Evolutionary conservation across 2,888 invertebrate genomes (phyloP).

Genomic region (Noctua janthina): DNA sequence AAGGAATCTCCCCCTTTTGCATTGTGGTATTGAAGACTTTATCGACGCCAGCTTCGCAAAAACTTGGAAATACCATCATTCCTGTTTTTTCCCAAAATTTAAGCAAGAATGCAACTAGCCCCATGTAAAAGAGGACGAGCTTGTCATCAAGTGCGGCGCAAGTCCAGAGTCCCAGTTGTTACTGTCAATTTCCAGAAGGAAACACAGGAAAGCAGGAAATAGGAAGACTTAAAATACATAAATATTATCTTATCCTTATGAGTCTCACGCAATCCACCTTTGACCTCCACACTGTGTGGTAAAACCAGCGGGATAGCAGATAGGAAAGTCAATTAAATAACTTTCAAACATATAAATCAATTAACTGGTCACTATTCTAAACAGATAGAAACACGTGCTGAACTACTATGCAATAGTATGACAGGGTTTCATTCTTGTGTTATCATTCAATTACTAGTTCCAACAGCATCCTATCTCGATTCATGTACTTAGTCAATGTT

Average conservation of each 20-base stretch:
- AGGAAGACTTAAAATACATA: constrained; percentile 15
- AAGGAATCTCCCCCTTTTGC: neutral
- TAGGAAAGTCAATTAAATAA: constrained; percentile 28
- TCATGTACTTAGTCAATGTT: constrained; percentile 1
- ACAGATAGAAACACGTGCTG: constrained; percentile 44
- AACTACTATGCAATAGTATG: constrained; percentile 52
- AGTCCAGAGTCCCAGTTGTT: neutral
- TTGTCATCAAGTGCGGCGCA: neutral
- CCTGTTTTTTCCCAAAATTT: neutral
- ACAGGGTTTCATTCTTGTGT: constrained; percentile 41
- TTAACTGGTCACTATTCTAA: constrained; percentile 21
- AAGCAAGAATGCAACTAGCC: neutral
- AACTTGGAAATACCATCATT: neutral
- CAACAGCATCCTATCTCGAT: constrained; percentile 9
- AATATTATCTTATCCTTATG: neutral
- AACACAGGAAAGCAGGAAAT: neutral
- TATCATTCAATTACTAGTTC: constrained; percentile 48
- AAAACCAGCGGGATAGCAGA: constrained; percentile 26
- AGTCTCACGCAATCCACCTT: constrained; percentile 14
- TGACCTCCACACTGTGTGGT: constrained; percentile 31
- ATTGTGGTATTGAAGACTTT: neutral
- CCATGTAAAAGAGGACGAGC: neutral
- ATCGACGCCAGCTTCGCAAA: neutral
- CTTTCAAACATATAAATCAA: constrained; percentile 33
- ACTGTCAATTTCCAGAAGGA: neutral